These are phyloP conservation scores for Myotis lucifugus DNA, from an alignment of 2,113 vertebrate species.

Conservation along the genomic window DNA sequence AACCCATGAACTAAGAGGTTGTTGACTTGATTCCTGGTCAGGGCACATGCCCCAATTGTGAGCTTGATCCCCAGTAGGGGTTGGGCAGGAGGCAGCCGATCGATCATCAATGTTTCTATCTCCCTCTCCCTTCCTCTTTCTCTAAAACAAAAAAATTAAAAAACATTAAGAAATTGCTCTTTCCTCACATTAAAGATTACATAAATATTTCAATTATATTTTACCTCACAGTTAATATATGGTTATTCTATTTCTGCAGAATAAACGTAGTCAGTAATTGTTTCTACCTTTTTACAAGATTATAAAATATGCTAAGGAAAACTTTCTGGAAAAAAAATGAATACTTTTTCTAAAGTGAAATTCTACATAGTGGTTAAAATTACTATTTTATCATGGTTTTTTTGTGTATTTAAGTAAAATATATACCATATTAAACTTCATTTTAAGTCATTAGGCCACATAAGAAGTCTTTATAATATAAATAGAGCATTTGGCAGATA, in stretches of 20 bases:
- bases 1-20: no score
- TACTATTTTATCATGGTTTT: not conserved
- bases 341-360: not conserved
- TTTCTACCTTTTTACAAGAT: not conserved
- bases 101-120: no score
- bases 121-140: no score
- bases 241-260: slow-evolving; percentile 1
- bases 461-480: not conserved
- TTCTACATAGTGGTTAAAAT: not conserved
- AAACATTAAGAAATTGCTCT: not conserved
- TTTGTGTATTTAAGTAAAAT: slow-evolving; percentile 36
- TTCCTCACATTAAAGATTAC: not conserved
- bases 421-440: not conserved
- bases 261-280: not conserved
- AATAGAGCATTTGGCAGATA: not conserved
- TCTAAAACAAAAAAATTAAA: not conserved
- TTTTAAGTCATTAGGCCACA: not conserved
- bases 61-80: no score
- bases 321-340: not conserved
- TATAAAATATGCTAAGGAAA: not conserved
- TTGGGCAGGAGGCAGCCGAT: no score
- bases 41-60: no score
- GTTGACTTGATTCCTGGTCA: no score
- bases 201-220: not conserved
- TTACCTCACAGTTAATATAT: not conserved